Conservation (phyloP, 2,797 vertebrate genomes). For the Echiichthys vipera region DNA sequence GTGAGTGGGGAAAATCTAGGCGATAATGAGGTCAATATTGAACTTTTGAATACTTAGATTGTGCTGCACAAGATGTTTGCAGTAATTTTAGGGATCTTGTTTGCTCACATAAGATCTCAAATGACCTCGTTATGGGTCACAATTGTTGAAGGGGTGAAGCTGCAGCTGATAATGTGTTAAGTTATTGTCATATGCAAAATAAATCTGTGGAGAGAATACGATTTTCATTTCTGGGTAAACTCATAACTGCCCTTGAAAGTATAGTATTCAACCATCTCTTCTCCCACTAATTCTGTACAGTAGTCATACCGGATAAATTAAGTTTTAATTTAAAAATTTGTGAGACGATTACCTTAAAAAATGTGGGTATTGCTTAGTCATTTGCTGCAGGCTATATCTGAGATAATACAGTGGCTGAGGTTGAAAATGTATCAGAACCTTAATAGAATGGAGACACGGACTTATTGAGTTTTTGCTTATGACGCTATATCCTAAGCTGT, state of each 20-base stretch:
- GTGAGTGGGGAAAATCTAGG: conserved; percentile 5
- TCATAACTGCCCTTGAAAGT: conserved; percentile 19
- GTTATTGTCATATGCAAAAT: conserved; percentile 57
- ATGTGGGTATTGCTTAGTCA: conserved; percentile 42
- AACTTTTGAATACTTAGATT: conserved; percentile 61
- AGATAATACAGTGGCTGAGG: conserved; percentile 34
- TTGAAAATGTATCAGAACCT: conserved; percentile 33
- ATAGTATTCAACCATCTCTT: conserved; percentile 19
- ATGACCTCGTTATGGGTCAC: conserved; percentile 58
- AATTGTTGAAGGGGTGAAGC: conserved; percentile 31
- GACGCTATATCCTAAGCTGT: neutral
- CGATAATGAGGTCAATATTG: conserved; percentile 77
- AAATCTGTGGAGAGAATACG: conserved; percentile 4
- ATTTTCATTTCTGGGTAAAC: conserved; percentile 22
- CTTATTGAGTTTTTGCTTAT: conserved; percentile 3
- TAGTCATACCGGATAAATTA: conserved; percentile 21
- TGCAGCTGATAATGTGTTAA: conserved; percentile 16
- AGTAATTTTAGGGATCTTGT: conserved; percentile 66
- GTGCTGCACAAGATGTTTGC: conserved; percentile 67
- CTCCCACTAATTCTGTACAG: conserved; percentile 9
- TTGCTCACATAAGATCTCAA: conserved; percentile 62
- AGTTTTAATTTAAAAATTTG: conserved; percentile 29
- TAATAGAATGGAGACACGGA: conserved; percentile 23
- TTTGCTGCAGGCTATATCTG: conserved; percentile 51
- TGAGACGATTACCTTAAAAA: conserved; percentile 51